Conservation (phyloP, 2,113 vertebrate genomes). For the Cephalopholis sonnerati region DNA sequence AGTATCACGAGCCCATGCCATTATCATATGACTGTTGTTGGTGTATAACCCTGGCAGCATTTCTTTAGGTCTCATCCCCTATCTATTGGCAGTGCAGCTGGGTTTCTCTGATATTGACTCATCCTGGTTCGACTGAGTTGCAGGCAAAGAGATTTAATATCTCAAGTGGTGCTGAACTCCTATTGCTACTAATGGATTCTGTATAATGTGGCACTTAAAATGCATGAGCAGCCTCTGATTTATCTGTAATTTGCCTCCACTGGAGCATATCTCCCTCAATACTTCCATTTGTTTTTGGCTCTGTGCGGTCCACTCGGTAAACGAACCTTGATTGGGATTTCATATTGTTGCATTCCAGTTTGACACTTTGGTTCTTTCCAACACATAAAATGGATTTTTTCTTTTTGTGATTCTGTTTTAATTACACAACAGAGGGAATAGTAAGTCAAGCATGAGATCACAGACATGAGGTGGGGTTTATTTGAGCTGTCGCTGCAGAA, state of each 20-base stretch:
- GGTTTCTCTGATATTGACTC: slow-evolving; percentile 67
- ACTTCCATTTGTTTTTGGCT: slow-evolving; percentile 73
- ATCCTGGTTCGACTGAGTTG: slow-evolving; percentile 64
- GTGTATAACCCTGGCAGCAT: slow-evolving; percentile 32
- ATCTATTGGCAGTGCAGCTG: slow-evolving; percentile 56
- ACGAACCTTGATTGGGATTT: slow-evolving; percentile 62
- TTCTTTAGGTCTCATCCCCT: slow-evolving; percentile 45
- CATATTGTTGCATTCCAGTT: slow-evolving; percentile 49
- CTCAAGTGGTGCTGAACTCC: slow-evolving; percentile 75
- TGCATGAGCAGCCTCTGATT: slow-evolving; percentile 79
- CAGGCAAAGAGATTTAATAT: slow-evolving; percentile 80
- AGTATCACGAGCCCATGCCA: slow-evolving; percentile 30
- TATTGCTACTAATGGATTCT: slow-evolving; percentile 80
- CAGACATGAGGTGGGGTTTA: slow-evolving; percentile 40
- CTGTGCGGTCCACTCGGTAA: slow-evolving; percentile 33
- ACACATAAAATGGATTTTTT: slow-evolving; percentile 46
- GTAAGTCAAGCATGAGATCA: slow-evolving; percentile 46
- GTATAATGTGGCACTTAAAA: slow-evolving; percentile 84
- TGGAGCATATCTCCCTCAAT: slow-evolving; percentile 74
- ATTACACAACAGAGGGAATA: slow-evolving; percentile 54
- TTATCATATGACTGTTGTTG: slow-evolving; percentile 42
- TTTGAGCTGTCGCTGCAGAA: slow-evolving; percentile 63
- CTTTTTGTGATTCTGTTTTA: slow-evolving; percentile 31
- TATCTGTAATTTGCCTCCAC: slow-evolving; percentile 80
- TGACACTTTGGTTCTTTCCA: slow-evolving; percentile 50